Conservation (phyloP, 1,140 invertebrate genomes). For the Melanaphis sacchari region DNA sequence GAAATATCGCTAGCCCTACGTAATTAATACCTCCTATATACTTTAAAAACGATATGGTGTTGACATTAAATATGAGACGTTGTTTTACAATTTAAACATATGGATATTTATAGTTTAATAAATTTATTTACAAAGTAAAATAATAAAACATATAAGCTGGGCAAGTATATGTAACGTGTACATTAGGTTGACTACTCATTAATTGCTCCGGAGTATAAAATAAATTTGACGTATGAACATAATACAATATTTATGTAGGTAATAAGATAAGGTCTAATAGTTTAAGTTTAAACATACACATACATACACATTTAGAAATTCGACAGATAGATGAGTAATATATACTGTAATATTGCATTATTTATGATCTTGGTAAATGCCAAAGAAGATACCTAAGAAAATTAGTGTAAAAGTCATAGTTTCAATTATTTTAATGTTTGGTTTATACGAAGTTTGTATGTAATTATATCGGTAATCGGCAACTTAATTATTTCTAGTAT, state of each 20-base stretch:
- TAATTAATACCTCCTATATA: too few relatives aligned
- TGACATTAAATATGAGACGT: too few relatives aligned
- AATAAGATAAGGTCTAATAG: too few relatives aligned
- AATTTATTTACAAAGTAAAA: too few relatives aligned
- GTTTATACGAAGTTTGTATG: neutral
- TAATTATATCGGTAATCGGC: too few relatives aligned
- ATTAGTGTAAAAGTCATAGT: neutral
- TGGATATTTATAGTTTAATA: too few relatives aligned
- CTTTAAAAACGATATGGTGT: too few relatives aligned
- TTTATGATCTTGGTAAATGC: neutral
- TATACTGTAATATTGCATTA: neutral
- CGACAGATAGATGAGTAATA: neutral
- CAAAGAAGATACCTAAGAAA: neutral
- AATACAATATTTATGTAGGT: neutral
- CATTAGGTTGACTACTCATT: neutral
- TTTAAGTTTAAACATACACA: too few relatives aligned
- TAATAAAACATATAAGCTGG: neutral
- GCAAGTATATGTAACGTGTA: neutral
- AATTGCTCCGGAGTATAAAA: neutral
- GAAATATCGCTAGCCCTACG: too few relatives aligned
- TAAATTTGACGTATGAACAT: neutral
- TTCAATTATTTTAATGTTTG: neutral
- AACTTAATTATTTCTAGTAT: neutral
- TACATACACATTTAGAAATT: neutral
- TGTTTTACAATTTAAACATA: too few relatives aligned